Evolutionary conservation across 2,888 invertebrate species (phyloP), one percentile per base, ranked within the genome.

Genomic region (Parapristionchus giblindavisi): DNA sequence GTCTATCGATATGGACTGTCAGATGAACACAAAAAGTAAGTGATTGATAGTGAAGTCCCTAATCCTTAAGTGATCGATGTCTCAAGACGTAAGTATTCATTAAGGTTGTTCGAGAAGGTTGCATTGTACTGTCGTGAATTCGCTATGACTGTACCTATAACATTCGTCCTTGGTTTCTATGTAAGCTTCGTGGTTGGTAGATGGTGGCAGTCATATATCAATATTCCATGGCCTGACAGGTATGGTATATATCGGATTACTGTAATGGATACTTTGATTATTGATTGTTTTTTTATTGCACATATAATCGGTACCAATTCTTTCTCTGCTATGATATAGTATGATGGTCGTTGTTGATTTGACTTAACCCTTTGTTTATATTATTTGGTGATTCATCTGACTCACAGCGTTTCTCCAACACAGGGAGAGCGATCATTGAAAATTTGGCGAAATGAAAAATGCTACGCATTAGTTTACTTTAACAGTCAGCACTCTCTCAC

Each of bases 201-300:
- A 84, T 91, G 91, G 91, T 91, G 91, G 91, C 90, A 91, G 81
- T 91, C 91, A 82, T 91, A 91, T 85, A 90, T 89, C 86, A 91
- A 91, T 34, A 91, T 91, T 79, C 91, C 91, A 5, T 91, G 91
- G 91, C 91, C 91, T 14, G 91, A 91, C 88, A 91, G 90, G 91
- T 91, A 43, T 54, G 70, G 17, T 56, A 56, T 14, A 6, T 61
- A 61, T 3, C n/a, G n/a, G n/a, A n/a, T n/a, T n/a, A n/a, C n/a
- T n/a, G n/a, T n/a, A n/a, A n/a, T n/a, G n/a, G n/a, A n/a, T n/a
- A n/a, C n/a, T n/a, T n/a, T n/a, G n/a, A n/a, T n/a, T n/a, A n/a
- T n/a, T n/a, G n/a, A n/a, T n/a, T n/a, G n/a, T n/a, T n/a, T n/a
- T n/a, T n/a, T n/a, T n/a, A n/a, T n/a, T n/a, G n/a, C n/a, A n/a